These are phyloP conservation scores for Dendropsophus ebraccatus DNA, from an alignment of 2,113 vertebrate genomes.

Conservation along the genomic window DNA sequence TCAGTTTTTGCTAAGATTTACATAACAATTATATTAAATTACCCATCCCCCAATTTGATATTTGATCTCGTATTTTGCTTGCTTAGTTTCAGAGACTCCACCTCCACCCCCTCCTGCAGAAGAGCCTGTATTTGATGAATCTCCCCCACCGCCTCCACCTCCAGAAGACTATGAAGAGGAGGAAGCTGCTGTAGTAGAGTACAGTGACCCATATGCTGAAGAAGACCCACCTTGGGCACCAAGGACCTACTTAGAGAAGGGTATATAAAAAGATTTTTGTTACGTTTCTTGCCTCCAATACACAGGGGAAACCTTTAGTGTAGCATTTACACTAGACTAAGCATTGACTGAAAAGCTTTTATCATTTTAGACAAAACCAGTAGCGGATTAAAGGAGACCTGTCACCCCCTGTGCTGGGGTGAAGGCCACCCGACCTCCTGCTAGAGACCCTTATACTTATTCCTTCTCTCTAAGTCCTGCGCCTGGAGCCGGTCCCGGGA, in stretches of 20 bases:
- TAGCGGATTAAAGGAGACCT: too few species aligned
- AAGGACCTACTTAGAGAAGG: slow-evolving; percentile 89
- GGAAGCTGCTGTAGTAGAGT: slow-evolving; percentile 97
- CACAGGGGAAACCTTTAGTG: background rate
- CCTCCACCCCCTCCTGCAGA: slow-evolving; percentile 87
- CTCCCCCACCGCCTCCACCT: slow-evolving; percentile 87
- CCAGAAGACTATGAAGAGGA: slow-evolving; percentile 96
- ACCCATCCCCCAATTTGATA: background rate
- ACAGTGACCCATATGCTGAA: slow-evolving; percentile 97
- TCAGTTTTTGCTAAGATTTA: too few species aligned
- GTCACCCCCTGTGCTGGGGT: too few species aligned
- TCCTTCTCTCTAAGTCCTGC: too few species aligned
- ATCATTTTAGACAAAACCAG: too few species aligned
- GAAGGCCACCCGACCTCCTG: too few species aligned
- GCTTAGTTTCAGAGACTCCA: slow-evolving; percentile 88
- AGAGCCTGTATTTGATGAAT: slow-evolving; percentile 86
- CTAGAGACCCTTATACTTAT: too few species aligned
- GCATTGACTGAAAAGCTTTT: too few species aligned
- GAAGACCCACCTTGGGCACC: slow-evolving; percentile 99
- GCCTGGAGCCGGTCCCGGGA: too few species aligned
- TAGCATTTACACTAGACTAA: background rate
- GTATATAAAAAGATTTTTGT: slow-evolving; percentile 67
- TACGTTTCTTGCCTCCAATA: background rate
- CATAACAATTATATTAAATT: too few species aligned
- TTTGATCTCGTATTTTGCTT: background rate